Percentiles rank a stretch among this genome's conserved stretches.
Evolutionary conservation across 2,113 vertebrate genomes (phyloP).

Genomic region (Hucho hucho): DNA sequence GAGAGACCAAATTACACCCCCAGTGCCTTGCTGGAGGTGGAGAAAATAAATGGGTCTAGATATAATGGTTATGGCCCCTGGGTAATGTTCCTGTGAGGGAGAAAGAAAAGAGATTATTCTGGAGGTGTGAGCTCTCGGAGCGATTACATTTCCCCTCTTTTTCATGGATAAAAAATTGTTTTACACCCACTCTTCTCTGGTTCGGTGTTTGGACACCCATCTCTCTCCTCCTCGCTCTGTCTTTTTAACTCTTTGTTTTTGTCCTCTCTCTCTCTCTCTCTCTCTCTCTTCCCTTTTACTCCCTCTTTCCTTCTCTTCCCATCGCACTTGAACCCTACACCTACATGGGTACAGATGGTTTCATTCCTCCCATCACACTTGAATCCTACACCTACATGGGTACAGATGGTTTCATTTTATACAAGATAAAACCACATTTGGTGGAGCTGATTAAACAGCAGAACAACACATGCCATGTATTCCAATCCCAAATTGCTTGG

Average conservation of each 20-base stretch:
- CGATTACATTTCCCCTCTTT: conserved; percentile 72
- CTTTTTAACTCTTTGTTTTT: neutral
- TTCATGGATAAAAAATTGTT: conserved; percentile 65
- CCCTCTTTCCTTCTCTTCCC: conserved; percentile 24
- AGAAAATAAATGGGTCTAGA: conserved; percentile 75
- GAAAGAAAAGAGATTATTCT: conserved; percentile 65
- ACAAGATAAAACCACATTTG: conserved; percentile 97
- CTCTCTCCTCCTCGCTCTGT: neutral
- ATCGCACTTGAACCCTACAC: conserved; percentile 53
- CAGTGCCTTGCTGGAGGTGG: conserved; percentile 68
- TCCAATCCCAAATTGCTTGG: conserved; percentile 95
- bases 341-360: too few relatives aligned
- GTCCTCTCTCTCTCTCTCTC: conserved; percentile 21
- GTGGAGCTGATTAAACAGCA: conserved; percentile 99
- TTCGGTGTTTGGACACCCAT: neutral
- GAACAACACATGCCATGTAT: conserved; percentile 99
- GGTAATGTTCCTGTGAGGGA: conserved; percentile 71
- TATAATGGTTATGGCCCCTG: conserved; percentile 75
- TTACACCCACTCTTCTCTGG: conserved; percentile 3
- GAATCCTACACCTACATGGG: conserved; percentile 88
- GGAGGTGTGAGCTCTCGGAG: conserved; percentile 67
- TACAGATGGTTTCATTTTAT: conserved; percentile 98
- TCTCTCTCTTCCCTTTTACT: conserved; percentile 15
- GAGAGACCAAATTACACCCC: conserved; percentile 70
- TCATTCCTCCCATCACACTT: too few relatives aligned